Base-by-base conservation (phyloP, 2,797 vertebrate species). In the Meriones psammophilus region DNA sequence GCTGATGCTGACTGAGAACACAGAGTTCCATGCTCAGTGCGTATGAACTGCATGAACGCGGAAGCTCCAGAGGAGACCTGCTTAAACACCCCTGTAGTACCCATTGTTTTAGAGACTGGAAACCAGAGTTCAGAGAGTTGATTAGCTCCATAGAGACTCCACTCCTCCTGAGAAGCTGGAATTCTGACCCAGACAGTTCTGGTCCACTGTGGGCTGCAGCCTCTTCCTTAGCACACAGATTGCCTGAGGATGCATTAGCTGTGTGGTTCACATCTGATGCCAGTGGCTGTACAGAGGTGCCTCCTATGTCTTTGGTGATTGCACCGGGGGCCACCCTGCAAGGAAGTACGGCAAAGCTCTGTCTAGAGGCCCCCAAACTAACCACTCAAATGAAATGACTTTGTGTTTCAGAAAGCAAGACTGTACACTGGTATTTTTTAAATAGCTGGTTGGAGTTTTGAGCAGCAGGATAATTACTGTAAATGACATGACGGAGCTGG, bases 401-500 rank as follows among this genome's bases (percentile, higher is more conserved):
- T 97, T 68, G 17, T 22, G 4, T 77, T 96, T 89, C 46, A 92
- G 74, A 92, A 76, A 87, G 79, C 80, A 97, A 73, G 73, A n/a
- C 68, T 88, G 77, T 90, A 88, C 26, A 60, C 71, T 93, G 85
- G 46, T 71, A 80, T 91, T 92, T 93, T 94, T 95, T 62, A 92
- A 97, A 97, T 97, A 85, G 54, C 92, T 80, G 69, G 92, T 94
- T 93, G 78, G 74, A 74, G 87, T 93, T 95, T 94, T 80, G 93
- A 96, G 93, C 95, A 78, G 66, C 85, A 78, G 74, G 83, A 79
- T 96, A 94, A 94, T 96, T 92, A 91, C 71, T 81, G 18, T 86
- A 96, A 98, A 97, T 98, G 92, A 94, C n/a, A 89, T 12, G 88
- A 64, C 89, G 54, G 69, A 39, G 64, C 66, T 78, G 17, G 58